These are phyloP conservation scores for Simalia tracyae DNA, from an alignment of 2,797 vertebrate genomes.

Conservation along the genomic window DNA sequence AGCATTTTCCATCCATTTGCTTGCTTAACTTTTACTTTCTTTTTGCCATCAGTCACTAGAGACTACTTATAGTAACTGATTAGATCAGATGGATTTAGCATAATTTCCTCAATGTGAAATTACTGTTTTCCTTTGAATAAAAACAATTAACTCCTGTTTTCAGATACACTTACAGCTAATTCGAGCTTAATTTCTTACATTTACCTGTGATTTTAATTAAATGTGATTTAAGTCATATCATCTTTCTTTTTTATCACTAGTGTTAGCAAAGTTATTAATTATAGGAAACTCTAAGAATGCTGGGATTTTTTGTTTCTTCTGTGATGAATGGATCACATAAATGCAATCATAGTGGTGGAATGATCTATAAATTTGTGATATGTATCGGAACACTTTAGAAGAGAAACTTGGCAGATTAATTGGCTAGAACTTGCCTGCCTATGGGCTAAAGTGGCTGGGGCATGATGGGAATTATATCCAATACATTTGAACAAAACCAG, in stretches of 20 bases:
- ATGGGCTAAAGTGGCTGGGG: background rate
- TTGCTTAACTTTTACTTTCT: constrained; percentile 19
- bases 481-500: background rate
- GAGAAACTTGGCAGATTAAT: background rate
- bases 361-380: background rate
- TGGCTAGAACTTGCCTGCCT: background rate
- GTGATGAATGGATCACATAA: background rate
- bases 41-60: background rate
- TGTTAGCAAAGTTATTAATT: background rate
- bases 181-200: background rate
- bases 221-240: constrained; percentile 3
- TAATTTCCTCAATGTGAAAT: constrained; percentile 20
- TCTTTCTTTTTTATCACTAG: background rate
- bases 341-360: background rate
- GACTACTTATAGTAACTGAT: background rate
- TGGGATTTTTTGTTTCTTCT: background rate
- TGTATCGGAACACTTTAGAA: background rate
- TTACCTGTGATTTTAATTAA: constrained; percentile 13
- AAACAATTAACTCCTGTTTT: background rate
- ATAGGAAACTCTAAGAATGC: background rate
- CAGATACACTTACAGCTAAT: background rate
- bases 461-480: background rate
- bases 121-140: background rate
- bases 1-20: background rate
- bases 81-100: background rate